Evolutionary conservation across 2,888 invertebrate genomes (phyloP), one percentile per base, ranked within the genome.

Genomic region (Eumacrocentrus americanus): DNA sequence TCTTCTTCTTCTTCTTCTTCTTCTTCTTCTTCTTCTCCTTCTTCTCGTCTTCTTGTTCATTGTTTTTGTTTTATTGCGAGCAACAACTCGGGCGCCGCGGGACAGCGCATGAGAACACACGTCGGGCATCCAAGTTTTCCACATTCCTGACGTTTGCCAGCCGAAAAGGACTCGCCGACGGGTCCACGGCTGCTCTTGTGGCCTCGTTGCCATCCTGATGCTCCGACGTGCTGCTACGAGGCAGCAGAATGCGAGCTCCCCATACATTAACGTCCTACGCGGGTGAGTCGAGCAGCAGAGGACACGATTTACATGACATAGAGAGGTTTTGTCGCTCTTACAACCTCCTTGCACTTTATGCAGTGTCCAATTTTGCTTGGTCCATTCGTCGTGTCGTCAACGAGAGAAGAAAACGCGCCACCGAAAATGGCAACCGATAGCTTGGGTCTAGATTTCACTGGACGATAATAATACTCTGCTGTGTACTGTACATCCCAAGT

Each of bases 371-470:
- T 48, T 59, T 18, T 48, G 22, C 40, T 47, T 48, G 22, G 37
- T 50, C 12, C 42, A 50, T 29, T 11, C 40, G 16, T 50, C 34
- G 51, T 34, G 44, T 42, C 16, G 20, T 42, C 42, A 42, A 42
- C 42, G 18, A 11, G 11, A 42, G 11, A 20, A 42, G 20, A 42
- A 42, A 18, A 42, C 20, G 25, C 16, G 25, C 53, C 58, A 60
- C 50, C 60, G 40, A 62, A 60, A 60, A 56, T 25, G 38, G 38
- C 61, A 56, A 59, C 55, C 60, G 57, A 64, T 64, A 64, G 55
- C 47, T 56, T 53, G 52, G 58, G 59, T 61, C 62, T 62, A 64
- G 67, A 67, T 67, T 67, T 64, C 66, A 59, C 61, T 56, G 22
- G 37, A 29, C 35, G 63, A 63, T 63, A 29, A n/a, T n/a, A n/a